phyloP scores from a whole-genome alignment of 2,113 vertebrate genomes.

The Thunnus thynnus region DNA sequence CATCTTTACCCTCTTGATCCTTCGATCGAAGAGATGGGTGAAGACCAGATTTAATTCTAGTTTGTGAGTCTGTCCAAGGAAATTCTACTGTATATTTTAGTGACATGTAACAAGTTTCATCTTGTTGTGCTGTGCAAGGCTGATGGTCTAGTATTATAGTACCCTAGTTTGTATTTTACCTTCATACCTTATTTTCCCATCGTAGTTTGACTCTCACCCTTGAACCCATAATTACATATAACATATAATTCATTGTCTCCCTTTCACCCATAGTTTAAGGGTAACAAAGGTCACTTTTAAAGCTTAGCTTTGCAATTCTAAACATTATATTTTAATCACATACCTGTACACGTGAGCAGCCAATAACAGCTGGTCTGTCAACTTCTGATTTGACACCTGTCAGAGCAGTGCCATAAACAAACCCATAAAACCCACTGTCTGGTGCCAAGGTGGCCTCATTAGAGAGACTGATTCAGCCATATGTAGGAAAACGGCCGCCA shows the following conservation, averaged over 20 bases:
- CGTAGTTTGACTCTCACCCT: neutral
- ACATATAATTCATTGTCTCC: neutral
- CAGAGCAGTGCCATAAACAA: constrained; percentile 26
- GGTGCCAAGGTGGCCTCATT: constrained; percentile 1
- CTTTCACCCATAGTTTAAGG: too few species aligned
- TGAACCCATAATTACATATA: too few species aligned
- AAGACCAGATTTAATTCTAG: neutral
- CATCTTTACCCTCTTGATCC: constrained; percentile 3
- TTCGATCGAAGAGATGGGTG: constrained; percentile 6
- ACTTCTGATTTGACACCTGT: neutral
- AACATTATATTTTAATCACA: neutral
- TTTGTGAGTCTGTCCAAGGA: constrained; percentile 1
- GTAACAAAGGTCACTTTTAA: constrained; percentile 6
- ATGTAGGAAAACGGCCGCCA: constrained; percentile 11
- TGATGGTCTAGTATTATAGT: neutral
- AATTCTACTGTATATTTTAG: neutral
- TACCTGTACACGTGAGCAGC: neutral
- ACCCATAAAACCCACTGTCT: neutral
- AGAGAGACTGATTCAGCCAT: neutral
- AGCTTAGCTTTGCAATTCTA: neutral
- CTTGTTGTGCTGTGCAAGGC: constrained; percentile 11
- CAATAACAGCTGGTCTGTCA: constrained; percentile 10
- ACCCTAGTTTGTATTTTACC: neutral
- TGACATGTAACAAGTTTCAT: neutral
- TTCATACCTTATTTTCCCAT: neutral